Evolutionary conservation across 2,113 vertebrate species (phyloP), one percentile per base, ranked within the genome.

Genomic region (Megaceryle maxima): DNA sequence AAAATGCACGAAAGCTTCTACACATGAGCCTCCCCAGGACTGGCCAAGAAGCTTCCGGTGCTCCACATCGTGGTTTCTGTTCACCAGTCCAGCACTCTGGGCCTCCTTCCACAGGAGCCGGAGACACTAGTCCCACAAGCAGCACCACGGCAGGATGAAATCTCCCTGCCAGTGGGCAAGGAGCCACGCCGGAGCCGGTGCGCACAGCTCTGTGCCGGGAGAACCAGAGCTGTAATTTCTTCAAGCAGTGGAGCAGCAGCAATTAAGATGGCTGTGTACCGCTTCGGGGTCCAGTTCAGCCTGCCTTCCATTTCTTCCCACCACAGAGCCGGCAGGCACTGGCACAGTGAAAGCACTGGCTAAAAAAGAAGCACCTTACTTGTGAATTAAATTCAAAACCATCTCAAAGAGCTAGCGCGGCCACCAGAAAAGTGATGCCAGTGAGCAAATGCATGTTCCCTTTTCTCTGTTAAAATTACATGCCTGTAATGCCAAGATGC

Each of bases 151-250:
- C 62, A 78, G 2, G 1, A 12, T 0, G 29, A 79, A 60, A 67
- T 16, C 70, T 59, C 59, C 2, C 1, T 5, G 2, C 13, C 60
- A 55, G n/a, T 1, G n/a, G 50, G 53, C 64, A 57, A 16, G 29
- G 12, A 82, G 70, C 57, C 62, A 35, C 0, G 0, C 20, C 3
- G 3, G 50, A 77, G 60, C 59, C 0, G 0, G 20, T 1, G 63
- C 6, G 3, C 5, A 2, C 51, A 87, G 74, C 53, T 59, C 53
- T 2, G 0, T 2, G 8, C 55, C 17, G 37, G 68, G 22, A 91
- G 67, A 79, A 87, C 35, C 66, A 33, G 44, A 76, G 57, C 11
- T 48, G 10, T 41, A 39, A 19, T 75, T 87, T 90, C 83, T 81
- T 83, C 64, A 43, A 88, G 95, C 37, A 11, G 60, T 14, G 86